Evolutionary conservation across 2,888 invertebrate species (phyloP).

Genomic region (Mayetiola destructor): DNA sequence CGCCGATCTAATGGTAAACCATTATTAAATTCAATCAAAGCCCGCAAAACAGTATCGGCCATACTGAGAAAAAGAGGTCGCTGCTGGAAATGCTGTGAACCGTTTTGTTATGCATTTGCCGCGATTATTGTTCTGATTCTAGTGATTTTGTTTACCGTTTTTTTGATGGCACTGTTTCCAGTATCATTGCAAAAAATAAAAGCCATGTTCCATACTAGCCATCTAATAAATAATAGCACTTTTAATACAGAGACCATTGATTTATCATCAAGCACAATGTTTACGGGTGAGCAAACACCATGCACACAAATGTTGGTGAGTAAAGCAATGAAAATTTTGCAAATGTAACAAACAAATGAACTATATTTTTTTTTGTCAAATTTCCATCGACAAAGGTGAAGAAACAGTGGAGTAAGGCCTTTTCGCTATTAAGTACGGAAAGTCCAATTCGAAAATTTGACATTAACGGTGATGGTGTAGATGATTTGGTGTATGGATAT

Average conservation of each 20-base stretch:
- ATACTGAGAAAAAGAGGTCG: slow-evolving; percentile 35
- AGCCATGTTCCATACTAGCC: slow-evolving; percentile 38
- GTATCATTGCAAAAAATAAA: slow-evolving; percentile 45
- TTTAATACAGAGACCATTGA: not conserved
- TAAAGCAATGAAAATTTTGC: too few species aligned
- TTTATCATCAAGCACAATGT: slow-evolving; percentile 21
- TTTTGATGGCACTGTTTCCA: slow-evolving; percentile 50
- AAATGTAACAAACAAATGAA: too few species aligned
- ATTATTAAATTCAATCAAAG: slow-evolving; percentile 35
- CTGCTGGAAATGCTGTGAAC: slow-evolving; percentile 45
- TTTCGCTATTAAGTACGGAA: slow-evolving; percentile 58
- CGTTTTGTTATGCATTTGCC: slow-evolving; percentile 49
- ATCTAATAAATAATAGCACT: not conserved
- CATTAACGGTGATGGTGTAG: slow-evolving; percentile 52
- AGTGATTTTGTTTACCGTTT: slow-evolving; percentile 46
- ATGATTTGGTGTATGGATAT: slow-evolving; percentile 62
- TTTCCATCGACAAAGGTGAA: too few species aligned
- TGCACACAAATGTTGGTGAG: slow-evolving; percentile 33
- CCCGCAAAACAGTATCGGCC: slow-evolving; percentile 38
- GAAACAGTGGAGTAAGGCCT: slow-evolving; percentile 54
- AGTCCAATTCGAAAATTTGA: slow-evolving; percentile 56
- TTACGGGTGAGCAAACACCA: slow-evolving; percentile 31
- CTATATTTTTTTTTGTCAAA: too few species aligned
- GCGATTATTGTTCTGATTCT: slow-evolving; percentile 35
- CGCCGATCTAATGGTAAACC: slow-evolving; percentile 25